Evolutionary conservation across 2,113 vertebrate species (phyloP).

Genomic region (Lagenorhynchus albirostris): DNA sequence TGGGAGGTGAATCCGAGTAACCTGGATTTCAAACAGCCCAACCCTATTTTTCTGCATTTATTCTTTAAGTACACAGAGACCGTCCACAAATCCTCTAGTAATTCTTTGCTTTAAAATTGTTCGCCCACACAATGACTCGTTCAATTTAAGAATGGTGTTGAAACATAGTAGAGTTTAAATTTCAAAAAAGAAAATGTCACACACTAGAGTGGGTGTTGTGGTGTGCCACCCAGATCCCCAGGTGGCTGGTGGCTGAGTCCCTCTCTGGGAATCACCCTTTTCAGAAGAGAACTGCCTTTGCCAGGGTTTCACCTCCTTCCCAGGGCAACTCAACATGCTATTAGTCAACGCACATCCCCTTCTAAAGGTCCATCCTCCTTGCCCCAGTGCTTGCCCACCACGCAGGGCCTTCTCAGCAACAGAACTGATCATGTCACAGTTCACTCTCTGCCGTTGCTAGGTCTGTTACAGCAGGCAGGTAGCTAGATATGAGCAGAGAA

Average conservation of each 20-base stretch:
- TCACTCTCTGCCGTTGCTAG: not conserved
- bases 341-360: no score
- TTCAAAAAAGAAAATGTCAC: not conserved
- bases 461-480: not conserved
- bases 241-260: not conserved
- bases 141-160: not conserved
- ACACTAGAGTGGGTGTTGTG: accelerated
- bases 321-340: not conserved
- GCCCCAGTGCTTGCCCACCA: accelerated
- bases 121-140: not conserved
- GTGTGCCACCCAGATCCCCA: no score
- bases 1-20: not conserved
- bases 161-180: not conserved
- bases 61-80: not conserved
- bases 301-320: not conserved
- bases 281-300: not conserved
- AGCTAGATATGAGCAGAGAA: not conserved
- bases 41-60: not conserved
- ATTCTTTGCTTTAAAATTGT: not conserved
- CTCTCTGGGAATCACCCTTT: not conserved
- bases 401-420: not conserved
- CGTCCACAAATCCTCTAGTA: not conserved
- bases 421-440: not conserved
- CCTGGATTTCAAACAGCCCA: not conserved
- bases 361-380: not conserved